phyloP scores from a whole-genome alignment of 2,113 vertebrate species.

The Motacilla alba region DNA sequence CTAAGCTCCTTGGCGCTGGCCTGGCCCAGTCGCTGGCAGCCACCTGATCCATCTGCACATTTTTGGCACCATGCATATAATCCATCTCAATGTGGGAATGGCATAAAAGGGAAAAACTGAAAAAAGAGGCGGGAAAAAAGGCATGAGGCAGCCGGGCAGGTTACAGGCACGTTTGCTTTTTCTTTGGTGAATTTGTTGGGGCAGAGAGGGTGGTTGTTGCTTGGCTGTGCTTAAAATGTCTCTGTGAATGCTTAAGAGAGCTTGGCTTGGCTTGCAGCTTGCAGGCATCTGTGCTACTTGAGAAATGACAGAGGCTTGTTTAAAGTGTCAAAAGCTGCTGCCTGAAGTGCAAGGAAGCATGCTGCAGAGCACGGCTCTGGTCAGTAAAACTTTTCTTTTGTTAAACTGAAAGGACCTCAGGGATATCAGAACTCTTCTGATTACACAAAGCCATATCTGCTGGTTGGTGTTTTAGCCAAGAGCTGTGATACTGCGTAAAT shows the following conservation, averaged over 20 bases:
- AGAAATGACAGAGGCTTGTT: slow-evolving; percentile 26
- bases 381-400: not conserved
- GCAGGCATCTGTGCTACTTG: not conserved
- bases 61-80: not conserved
- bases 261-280: not conserved
- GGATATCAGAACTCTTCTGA: not conserved
- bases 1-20: not conserved
- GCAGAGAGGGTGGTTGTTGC: not conserved
- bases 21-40: not conserved
- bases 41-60: not conserved
- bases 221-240: not conserved
- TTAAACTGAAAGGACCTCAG: not conserved
- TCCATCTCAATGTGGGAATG: not conserved
- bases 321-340: slow-evolving; percentile 2
- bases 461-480: not conserved
- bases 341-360: not conserved
- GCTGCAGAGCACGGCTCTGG: not conserved
- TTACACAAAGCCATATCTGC: not conserved
- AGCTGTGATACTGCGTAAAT: not conserved
- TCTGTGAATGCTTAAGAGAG: not conserved
- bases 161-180: not conserved
- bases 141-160: not conserved
- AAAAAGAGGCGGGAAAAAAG: not conserved
- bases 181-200: not conserved
- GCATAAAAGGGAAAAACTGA: not conserved